Conservation (phyloP, 2,888 invertebrate species). For the Euproctis similis region DNA sequence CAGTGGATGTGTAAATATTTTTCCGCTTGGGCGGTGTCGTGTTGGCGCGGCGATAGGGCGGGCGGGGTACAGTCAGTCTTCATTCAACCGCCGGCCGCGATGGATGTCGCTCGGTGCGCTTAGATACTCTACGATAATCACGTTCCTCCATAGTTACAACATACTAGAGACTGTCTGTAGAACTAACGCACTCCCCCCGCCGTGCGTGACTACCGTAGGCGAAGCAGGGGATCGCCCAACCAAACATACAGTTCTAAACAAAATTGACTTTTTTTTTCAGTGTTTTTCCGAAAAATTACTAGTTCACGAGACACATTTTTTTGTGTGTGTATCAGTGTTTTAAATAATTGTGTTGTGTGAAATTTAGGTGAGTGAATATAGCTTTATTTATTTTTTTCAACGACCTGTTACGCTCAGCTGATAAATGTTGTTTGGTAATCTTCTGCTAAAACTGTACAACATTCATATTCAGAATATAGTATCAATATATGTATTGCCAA, state of each 20-base stretch:
- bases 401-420: conserved; percentile 19
- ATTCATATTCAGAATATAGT: too few relatives aligned
- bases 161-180: conserved; percentile 7
- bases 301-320: conserved; percentile 15
- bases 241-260: background rate
- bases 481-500: too few relatives aligned
- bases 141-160: conserved; percentile 1
- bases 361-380: conserved; percentile 20
- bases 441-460: too few relatives aligned
- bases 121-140: conserved; percentile 8
- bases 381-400: conserved; percentile 8
- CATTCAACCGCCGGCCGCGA: conserved; percentile 37
- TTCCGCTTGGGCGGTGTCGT: conserved; percentile 56
- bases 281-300: conserved; percentile 1
- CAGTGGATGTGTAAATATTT: conserved; percentile 39
- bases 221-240: conserved; percentile 11
- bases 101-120: conserved; percentile 32
- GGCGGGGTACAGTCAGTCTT: conserved; percentile 56
- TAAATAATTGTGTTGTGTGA: conserved; percentile 26
- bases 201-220: conserved; percentile 7
- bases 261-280: background rate
- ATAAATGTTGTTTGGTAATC: too few relatives aligned
- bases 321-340: conserved; percentile 25
- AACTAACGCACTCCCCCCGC: conserved; percentile 18
- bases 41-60: conserved; percentile 48